These are phyloP conservation scores for Drosophila varians DNA, from an alignment of 1,140 invertebrate species.

Conservation along the genomic window DNA sequence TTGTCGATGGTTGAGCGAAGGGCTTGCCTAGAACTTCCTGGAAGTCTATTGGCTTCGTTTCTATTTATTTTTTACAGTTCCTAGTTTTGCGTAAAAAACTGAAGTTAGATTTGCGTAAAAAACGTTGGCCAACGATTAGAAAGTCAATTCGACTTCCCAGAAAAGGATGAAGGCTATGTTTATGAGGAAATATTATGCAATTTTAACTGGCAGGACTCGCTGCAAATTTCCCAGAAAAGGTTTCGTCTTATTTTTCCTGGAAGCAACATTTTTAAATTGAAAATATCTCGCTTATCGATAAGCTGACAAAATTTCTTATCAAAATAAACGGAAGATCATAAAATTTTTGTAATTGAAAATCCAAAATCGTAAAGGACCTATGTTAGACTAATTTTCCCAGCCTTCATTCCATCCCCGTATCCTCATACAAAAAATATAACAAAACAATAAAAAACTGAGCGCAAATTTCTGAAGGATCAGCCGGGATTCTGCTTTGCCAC, in stretches of 20 bases:
- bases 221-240: conserved; percentile 1
- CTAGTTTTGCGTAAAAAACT: conserved; percentile 48
- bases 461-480: conserved; percentile 57
- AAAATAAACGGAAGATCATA: conserved; percentile 25
- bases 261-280: neutral
- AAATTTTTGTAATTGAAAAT: conserved; percentile 28
- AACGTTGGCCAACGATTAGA: conserved; percentile 17
- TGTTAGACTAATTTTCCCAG: conserved; percentile 44
- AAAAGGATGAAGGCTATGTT: conserved; percentile 35
- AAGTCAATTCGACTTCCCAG: conserved; percentile 45
- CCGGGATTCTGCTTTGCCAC: conserved; percentile 51
- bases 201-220: neutral
- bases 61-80: neutral
- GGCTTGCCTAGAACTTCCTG: conserved; percentile 41
- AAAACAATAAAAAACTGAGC: conserved; percentile 48
- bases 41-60: conserved; percentile 13
- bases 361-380: conserved; percentile 3
- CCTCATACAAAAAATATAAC: neutral
- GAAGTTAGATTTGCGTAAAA: conserved; percentile 45
- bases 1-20: conserved; percentile 33
- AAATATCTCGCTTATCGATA: conserved; percentile 22
- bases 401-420: conserved; percentile 20
- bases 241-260: neutral
- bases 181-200: conserved; percentile 40
- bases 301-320: conserved; percentile 37